Evolutionary conservation across 2,888 invertebrate genomes (phyloP).

Genomic region (Chalcosyrphus nemorum): DNA sequence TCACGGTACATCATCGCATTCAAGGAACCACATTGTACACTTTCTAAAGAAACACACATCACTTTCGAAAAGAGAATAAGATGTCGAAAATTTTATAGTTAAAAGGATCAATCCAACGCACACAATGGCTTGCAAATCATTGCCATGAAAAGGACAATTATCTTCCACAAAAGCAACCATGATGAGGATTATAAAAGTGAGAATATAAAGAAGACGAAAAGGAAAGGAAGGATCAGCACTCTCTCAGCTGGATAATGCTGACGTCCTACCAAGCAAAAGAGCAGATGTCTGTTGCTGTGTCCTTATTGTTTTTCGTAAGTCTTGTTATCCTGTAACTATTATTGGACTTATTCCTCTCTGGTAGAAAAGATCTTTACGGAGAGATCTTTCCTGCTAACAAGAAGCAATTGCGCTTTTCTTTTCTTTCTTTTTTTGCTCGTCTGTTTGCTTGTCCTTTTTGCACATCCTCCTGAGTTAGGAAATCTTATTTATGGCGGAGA

Average conservation of each 20-base stretch:
- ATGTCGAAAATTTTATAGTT: conserved; percentile 52
- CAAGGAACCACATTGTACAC: conserved; percentile 56
- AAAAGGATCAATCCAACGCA: conserved; percentile 64
- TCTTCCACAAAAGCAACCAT: conserved; percentile 68
- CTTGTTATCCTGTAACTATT: conserved; percentile 71
- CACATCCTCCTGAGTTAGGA: conserved; percentile 52
- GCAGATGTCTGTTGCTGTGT: conserved; percentile 54
- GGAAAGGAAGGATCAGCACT: conserved; percentile 52
- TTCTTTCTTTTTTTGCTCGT: background rate
- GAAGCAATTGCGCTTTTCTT: conserved; percentile 71
- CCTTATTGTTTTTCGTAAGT: conserved; percentile 14
- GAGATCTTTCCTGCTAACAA: conserved; percentile 51
- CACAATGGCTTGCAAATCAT: conserved; percentile 66
- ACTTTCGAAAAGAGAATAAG: conserved; percentile 18
- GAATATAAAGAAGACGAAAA: too few relatives aligned
- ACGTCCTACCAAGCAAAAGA: conserved; percentile 41
- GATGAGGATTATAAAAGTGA: conserved; percentile 34
- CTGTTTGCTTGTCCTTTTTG: conserved; percentile 16
- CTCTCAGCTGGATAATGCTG: conserved; percentile 26
- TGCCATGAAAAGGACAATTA: conserved; percentile 72
- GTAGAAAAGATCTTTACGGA: conserved; percentile 27
- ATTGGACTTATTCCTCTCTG: conserved; percentile 61
- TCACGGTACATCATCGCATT: conserved; percentile 46
- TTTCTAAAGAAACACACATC: conserved; percentile 11
- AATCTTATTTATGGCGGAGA: conserved; percentile 47